Percentiles rank a stretch among this genome's conserved stretches.
Conservation (phyloP, 2,888 invertebrate species). For the Loripinus fragilis region DNA sequence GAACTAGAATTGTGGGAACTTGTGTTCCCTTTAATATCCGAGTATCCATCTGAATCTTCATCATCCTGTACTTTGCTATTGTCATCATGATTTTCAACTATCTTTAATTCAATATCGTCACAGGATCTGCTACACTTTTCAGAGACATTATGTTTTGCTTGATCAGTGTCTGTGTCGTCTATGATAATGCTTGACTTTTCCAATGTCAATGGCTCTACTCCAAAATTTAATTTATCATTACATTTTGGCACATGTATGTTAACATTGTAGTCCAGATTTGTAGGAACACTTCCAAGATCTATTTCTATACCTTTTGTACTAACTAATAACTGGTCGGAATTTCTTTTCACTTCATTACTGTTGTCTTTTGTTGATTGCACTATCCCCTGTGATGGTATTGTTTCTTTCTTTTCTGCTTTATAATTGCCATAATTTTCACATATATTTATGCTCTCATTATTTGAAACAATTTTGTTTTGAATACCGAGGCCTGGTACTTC, state of each 20-base stretch:
- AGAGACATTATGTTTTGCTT: not conserved
- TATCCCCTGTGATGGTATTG: constrained; percentile 11
- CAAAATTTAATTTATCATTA: constrained; percentile 27
- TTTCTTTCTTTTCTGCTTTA: constrained; percentile 28
- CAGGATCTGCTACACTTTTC: not conserved
- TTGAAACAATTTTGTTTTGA: constrained; percentile 24
- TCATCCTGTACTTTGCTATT: not conserved
- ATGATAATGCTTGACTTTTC: not conserved
- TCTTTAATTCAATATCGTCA: constrained; percentile 36
- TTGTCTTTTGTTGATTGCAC: constrained; percentile 1
- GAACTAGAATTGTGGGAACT: constrained; percentile 29
- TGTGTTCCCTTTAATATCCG: not conserved
- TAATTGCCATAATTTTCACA: constrained; percentile 20
- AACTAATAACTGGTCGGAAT: not conserved
- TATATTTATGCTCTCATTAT: constrained; percentile 20
- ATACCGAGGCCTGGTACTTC: constrained; percentile 2
- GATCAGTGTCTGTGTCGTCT: constrained; percentile 1
- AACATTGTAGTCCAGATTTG: constrained; percentile 38
- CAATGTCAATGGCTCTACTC: constrained; percentile 14
- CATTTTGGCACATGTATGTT: constrained; percentile 54
- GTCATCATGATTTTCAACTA: constrained; percentile 36
- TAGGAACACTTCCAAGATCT: not conserved
- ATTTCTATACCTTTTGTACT: not conserved
- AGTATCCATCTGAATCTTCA: not conserved
- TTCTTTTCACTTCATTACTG: not conserved